Conservation (phyloP, 2,888 invertebrate species). For the Ryuthela nishihirai region DNA sequence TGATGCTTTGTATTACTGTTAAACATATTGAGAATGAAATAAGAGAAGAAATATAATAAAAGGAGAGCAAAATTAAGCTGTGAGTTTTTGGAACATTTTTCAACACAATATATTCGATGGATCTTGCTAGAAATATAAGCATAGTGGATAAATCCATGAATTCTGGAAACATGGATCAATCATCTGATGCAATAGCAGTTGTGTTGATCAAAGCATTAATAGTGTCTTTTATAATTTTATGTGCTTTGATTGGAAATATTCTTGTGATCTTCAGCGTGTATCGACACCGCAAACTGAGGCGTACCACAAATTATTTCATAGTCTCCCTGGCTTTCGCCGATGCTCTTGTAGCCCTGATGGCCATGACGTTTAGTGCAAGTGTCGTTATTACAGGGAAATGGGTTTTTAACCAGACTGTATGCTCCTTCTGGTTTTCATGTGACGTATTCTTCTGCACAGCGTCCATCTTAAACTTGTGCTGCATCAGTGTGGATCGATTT, state of each 20-base stretch:
- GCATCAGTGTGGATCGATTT: conserved; percentile 88
- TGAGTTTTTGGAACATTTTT: no score
- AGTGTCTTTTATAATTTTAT: conserved; percentile 64
- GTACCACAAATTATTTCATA: conserved; percentile 92
- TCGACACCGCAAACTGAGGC: conserved; percentile 76
- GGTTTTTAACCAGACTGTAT: conserved; percentile 84
- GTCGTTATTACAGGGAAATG: conserved; percentile 76
- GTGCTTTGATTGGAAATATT: conserved; percentile 86
- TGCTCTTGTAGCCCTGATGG: conserved; percentile 82
- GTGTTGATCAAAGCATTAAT: conserved; percentile 23
- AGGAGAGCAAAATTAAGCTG: no score
- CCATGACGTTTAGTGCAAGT: conserved; percentile 88
- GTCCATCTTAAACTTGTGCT: conserved; percentile 86
- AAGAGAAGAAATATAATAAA: no score
- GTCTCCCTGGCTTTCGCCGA: conserved; percentile 92
- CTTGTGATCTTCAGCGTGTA: conserved; percentile 65
- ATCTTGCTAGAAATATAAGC: no score
- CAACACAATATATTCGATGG: no score
- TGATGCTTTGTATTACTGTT: no score
- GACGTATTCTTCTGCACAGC: conserved; percentile 86
- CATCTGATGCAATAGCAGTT: no score
- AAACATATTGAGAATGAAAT: no score
- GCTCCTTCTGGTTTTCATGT: conserved; percentile 89
- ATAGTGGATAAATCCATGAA: no score
- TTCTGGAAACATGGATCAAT: no score